phyloP scores from a whole-genome alignment of 2,888 invertebrate species.

The Apotomis turbidana region DNA sequence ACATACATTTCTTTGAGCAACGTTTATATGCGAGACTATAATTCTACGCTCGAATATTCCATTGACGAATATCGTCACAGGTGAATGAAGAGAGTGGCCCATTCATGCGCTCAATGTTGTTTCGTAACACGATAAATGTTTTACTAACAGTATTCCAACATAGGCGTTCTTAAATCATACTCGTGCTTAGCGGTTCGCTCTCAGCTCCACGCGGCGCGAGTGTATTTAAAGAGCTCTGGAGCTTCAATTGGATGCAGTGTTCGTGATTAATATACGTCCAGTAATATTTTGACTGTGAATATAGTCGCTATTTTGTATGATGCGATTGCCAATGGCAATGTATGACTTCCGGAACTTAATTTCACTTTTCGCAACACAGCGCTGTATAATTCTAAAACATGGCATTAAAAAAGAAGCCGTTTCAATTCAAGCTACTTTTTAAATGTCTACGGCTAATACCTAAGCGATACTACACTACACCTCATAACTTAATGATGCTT shows the following conservation, averaged over 20 bases:
- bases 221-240: not conserved
- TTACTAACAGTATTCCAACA: conserved; percentile 13
- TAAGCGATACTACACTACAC: not conserved
- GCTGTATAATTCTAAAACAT: not conserved
- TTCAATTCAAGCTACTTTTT: not conserved
- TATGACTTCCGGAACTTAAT: conserved; percentile 52
- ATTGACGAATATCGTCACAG: conserved; percentile 34
- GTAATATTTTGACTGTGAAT: conserved; percentile 25
- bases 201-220: not conserved
- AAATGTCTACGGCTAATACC: not conserved
- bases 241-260: not conserved
- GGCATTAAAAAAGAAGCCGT: not conserved
- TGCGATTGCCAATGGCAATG: conserved; percentile 45
- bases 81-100: conserved; percentile 47
- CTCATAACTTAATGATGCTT: not conserved
- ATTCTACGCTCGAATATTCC: conserved; percentile 35
- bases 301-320: conserved; percentile 45
- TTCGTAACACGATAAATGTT: conserved; percentile 37
- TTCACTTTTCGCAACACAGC: conserved; percentile 57
- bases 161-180: not conserved
- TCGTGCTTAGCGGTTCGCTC: not conserved
- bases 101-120: conserved; percentile 47
- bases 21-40: conserved; percentile 35
- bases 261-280: not conserved
- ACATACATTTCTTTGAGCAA: not conserved